Conservation (phyloP, 2,888 invertebrate genomes). For the Hirtodrosophila cameraria region DNA sequence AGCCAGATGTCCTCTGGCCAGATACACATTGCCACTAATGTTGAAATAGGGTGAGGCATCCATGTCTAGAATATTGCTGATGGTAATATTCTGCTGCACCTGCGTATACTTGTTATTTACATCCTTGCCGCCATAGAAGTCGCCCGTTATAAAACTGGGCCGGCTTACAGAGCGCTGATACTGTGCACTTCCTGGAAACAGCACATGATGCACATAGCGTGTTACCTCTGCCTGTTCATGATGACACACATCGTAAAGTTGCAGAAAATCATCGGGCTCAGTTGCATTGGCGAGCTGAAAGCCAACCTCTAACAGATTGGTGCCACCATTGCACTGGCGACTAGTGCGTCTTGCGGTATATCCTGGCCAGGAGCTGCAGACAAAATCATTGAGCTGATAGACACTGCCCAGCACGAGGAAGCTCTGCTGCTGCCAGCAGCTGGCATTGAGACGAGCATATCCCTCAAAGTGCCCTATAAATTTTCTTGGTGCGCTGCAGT, state of each 20-base stretch:
- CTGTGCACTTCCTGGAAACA: conserved; percentile 83
- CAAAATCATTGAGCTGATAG: conserved; percentile 76
- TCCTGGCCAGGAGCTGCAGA: conserved; percentile 77
- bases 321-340: conserved; percentile 76
- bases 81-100: conserved; percentile 79
- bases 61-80: conserved; percentile 81
- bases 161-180: conserved; percentile 83
- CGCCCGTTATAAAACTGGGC: conserved; percentile 79
- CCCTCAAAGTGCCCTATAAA: conserved; percentile 53
- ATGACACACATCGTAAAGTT: conserved; percentile 83
- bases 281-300: conserved; percentile 62
- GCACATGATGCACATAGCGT: conserved; percentile 82
- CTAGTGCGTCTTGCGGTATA: conserved; percentile 75
- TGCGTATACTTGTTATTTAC: conserved; percentile 81
- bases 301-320: conserved; percentile 82
- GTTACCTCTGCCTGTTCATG: conserved; percentile 81
- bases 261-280: conserved; percentile 73
- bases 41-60: conserved; percentile 75
- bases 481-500: conserved; percentile 54
- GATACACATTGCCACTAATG: conserved; percentile 61
- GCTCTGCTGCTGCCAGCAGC: conserved; percentile 69
- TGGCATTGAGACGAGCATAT: conserved; percentile 59
- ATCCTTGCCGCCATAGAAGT: conserved; percentile 80
- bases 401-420: conserved; percentile 67
- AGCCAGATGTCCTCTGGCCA: conserved; percentile 85